Evolutionary conservation across 2,888 invertebrate genomes (phyloP).

Genomic region (Platyscelio sp.): DNA sequence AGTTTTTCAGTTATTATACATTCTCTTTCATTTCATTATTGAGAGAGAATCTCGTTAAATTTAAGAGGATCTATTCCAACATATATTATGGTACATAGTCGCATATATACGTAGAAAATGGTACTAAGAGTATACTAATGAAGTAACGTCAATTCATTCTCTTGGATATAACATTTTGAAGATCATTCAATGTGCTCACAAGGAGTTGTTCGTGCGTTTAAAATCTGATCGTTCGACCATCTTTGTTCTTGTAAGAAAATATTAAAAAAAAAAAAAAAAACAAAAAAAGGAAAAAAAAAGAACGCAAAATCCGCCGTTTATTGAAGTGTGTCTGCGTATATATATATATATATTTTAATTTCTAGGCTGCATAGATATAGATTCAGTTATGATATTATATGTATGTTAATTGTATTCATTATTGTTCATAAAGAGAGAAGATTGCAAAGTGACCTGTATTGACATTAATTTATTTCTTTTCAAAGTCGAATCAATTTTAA

Average conservation of each 20-base stretch:
- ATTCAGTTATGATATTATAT: conserved; percentile 49
- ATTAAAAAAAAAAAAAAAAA: conserved; percentile 26
- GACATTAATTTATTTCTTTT: not conserved
- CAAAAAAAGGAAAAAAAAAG: too few relatives aligned
- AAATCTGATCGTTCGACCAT: conserved; percentile 60
- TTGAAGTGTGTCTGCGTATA: conserved; percentile 68
- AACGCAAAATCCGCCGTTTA: conserved; percentile 56
- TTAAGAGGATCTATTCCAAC: conserved; percentile 73
- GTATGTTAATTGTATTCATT: conserved; percentile 59
- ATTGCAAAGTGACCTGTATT: conserved; percentile 47
- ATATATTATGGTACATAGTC: conserved; percentile 79
- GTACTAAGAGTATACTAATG: conserved; percentile 80
- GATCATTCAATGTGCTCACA: conserved; percentile 81
- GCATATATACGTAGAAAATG: conserved; percentile 81
- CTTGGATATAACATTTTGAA: conserved; percentile 82
- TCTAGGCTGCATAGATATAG: conserved; percentile 65
- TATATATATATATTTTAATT: conserved; percentile 61
- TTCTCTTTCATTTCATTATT: too few relatives aligned
- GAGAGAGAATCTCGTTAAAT: conserved; percentile 74
- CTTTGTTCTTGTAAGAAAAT: conserved; percentile 53
- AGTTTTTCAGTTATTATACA: too few relatives aligned
- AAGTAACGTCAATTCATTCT: conserved; percentile 81
- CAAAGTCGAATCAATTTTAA: not conserved
- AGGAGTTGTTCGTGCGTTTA: conserved; percentile 74
- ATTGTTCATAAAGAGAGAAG: conserved; percentile 55